Conservation (phyloP, 2,113 vertebrate species). For the Myrmecophaga tridactyla region DNA sequence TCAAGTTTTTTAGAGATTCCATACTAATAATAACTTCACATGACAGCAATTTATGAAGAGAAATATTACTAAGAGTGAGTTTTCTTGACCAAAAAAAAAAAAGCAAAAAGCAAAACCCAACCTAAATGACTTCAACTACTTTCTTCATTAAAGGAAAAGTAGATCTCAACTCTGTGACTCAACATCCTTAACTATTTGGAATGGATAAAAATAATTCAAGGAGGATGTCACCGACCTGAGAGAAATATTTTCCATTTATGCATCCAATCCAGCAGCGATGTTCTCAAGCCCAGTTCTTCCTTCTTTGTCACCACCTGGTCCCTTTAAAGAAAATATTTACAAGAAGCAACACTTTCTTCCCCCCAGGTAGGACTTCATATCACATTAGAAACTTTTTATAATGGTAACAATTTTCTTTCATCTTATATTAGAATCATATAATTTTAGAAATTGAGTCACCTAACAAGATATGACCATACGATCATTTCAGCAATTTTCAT, state of each 20-base stretch:
- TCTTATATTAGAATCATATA: constrained; percentile 67
- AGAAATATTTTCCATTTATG: not conserved
- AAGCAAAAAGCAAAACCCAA: not conserved
- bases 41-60: constrained; percentile 17
- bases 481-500: constrained; percentile 77
- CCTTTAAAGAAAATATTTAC: constrained; percentile 53
- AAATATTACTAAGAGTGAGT: not conserved
- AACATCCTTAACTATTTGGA: not conserved
- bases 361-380: constrained; percentile 32
- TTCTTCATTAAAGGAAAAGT: not conserved
- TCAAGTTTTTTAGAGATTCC: not conserved
- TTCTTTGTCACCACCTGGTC: constrained; percentile 52
- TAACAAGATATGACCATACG: constrained; percentile 74
- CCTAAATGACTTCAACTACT: not conserved
- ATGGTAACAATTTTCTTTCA: constrained; percentile 71
- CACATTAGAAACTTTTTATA: constrained; percentile 64
- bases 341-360: constrained; percentile 41
- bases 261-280: not conserved
- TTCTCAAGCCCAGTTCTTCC: not conserved
- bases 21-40: not conserved
- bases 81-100: not conserved
- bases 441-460: constrained; percentile 70
- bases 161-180: not conserved
- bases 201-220: not conserved
- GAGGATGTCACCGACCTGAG: not conserved